Base-by-base conservation (phyloP, 2,797 vertebrate species). In the Rhinophrynus dorsalis region DNA sequence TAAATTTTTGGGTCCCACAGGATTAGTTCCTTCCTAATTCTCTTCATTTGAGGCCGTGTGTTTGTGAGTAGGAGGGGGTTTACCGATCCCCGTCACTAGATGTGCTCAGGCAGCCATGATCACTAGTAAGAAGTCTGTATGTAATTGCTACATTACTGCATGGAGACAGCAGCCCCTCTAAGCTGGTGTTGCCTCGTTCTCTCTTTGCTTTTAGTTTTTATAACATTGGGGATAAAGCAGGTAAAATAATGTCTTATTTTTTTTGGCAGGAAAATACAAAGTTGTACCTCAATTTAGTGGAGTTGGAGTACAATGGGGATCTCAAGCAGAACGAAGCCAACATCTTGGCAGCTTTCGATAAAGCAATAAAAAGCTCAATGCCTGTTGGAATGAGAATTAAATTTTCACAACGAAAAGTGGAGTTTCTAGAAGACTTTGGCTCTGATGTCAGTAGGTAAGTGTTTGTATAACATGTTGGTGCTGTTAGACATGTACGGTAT, bases 381-480 rank as follows among this genome's bases (percentile, higher is more conserved):
- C 81, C 94, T 0, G 85, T 96, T 5, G 94, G 96, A 72, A 90
- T 94, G 21, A 94, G 92, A 68, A 88, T 98, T 62, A 90, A 94
- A 0, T 99, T 99, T 86, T 94, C 96, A 1, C 96, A 99, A 76
- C 89, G 96, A 74, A 99, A 99, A 88, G 94, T 99, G 1, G 96
- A 98, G 67, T 99, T 99, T 77, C 92, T 99, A 8, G 97, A 99
- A 84, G 97, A 99, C 82, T 99, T 98, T 80, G 95, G 97, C 77
- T 94, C 88, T 20, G 92, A 99, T 79, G 93, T 99, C 71, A 96
- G 95, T 77, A 86, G 88, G 97, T 98, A 82, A 89, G 95, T 74
- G 26, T 11, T 6, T 33, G 2, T 33, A 6, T 2, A 6, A 33
- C 30, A 33, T 33, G 30, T 6, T 33, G 6, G 6, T 33, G 6